Evolutionary conservation across 2,888 invertebrate genomes (phyloP).

Genomic region (Ligdia adustata): DNA sequence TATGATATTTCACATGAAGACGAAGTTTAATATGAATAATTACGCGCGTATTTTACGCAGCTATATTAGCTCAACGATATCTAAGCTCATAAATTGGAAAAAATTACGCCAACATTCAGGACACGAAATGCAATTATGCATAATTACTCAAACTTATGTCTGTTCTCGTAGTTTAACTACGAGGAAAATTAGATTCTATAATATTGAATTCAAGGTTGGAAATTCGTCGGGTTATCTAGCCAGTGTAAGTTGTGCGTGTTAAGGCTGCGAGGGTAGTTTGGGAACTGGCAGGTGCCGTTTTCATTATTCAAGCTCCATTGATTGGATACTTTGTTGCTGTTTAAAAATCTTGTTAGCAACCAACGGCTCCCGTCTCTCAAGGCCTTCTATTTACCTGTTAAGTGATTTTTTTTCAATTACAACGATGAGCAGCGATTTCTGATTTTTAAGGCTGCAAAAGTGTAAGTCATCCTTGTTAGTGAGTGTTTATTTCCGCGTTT

Average conservation of each 20-base stretch:
- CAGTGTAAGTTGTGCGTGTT: constrained; percentile 70
- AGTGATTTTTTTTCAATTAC: constrained; percentile 84
- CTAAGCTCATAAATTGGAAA: constrained; percentile 52
- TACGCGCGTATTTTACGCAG: not conserved
- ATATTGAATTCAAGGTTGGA: constrained; percentile 46
- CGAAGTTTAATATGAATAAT: not conserved
- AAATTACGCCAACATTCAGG: constrained; percentile 49
- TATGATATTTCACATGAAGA: too few species aligned
- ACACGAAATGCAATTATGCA: constrained; percentile 69
- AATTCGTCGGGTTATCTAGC: constrained; percentile 46
- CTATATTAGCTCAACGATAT: constrained; percentile 18
- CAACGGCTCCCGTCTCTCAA: constrained; percentile 43
- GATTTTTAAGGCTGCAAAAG: constrained; percentile 57
- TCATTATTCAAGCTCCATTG: constrained; percentile 84
- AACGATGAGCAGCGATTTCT: constrained; percentile 71
- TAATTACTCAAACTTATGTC: constrained; percentile 76
- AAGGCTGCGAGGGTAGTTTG: constrained; percentile 71
- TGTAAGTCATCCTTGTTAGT: constrained; percentile 81
- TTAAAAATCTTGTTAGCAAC: constrained; percentile 84
- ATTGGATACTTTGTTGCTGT: constrained; percentile 83
- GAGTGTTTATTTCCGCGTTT: constrained; percentile 65
- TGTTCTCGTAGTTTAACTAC: constrained; percentile 41
- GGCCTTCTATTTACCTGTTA: constrained; percentile 75
- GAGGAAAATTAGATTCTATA: constrained; percentile 50
- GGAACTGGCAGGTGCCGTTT: constrained; percentile 80